Percentiles rank a stretch among this genome's conserved stretches.
Evolutionary conservation across 2,797 vertebrate species (phyloP).

Genomic region (Danio kyathit): DNA sequence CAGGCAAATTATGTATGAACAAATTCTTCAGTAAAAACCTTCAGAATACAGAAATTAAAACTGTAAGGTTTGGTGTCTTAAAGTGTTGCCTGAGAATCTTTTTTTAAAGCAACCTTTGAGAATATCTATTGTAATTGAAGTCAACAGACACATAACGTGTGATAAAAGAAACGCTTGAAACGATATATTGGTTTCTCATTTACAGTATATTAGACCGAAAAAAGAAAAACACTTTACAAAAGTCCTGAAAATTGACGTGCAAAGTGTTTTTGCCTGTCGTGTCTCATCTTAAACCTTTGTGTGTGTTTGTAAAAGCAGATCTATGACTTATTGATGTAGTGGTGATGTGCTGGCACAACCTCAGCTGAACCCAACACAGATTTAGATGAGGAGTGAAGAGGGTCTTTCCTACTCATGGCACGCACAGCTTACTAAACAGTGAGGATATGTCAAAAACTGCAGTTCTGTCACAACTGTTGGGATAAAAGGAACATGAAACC

Average conservation of each 20-base stretch:
- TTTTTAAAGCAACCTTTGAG: no score
- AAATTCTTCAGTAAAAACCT: no score
- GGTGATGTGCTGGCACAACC: constrained; percentile 17
- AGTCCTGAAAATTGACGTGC: not conserved
- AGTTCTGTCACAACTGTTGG: constrained; percentile 25
- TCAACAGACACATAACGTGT: no score
- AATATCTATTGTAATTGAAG: no score
- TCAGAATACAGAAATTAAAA: no score
- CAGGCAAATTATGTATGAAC: no score
- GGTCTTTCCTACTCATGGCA: constrained; percentile 12
- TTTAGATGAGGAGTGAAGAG: constrained; percentile 23
- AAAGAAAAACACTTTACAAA: not conserved
- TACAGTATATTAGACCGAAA: not conserved
- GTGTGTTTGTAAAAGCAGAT: constrained; percentile 15
- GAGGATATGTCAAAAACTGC: constrained; percentile 21
- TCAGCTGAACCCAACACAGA: constrained; percentile 39
- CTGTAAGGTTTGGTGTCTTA: no score
- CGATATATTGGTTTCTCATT: no score
- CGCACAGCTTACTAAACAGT: not conserved
- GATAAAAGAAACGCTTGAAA: no score
- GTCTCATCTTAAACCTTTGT: constrained; percentile 14
- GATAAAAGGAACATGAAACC: constrained; percentile 19
- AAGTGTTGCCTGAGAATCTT: no score
- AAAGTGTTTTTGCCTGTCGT: no score
- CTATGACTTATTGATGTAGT: constrained; percentile 48